A percentile compares a stretch with the other conserved stretches of the same genome.
Conservation (phyloP, 2,113 vertebrate genomes). For the Callithrix jacchus region DNA sequence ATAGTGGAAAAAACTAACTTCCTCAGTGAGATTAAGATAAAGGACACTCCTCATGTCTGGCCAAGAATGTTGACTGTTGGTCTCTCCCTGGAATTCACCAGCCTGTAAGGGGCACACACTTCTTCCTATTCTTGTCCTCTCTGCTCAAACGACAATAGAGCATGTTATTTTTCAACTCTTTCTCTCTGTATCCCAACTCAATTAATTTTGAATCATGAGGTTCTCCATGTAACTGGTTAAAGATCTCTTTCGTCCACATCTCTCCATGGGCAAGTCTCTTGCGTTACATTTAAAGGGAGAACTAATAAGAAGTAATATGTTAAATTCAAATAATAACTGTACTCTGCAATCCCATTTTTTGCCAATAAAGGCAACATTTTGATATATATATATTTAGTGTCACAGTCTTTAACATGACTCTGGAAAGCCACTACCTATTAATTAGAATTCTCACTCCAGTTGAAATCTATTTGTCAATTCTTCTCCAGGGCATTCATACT, state of each 20-base stretch:
- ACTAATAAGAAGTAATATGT: background rate
- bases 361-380: slow-evolving; percentile 13
- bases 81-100: background rate
- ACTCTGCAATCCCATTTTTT: background rate
- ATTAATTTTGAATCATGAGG: background rate
- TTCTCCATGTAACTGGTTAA: background rate
- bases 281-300: background rate
- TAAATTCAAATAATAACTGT: background rate
- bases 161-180: background rate
- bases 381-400: background rate
- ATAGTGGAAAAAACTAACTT: background rate
- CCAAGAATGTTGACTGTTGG: background rate
- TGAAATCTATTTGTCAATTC: slow-evolving; percentile 20
- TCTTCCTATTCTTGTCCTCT: background rate
- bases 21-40: background rate
- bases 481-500: background rate
- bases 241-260: background rate
- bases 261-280: background rate
- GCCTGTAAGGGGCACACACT: background rate
- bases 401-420: background rate
- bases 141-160: background rate
- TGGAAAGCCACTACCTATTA: background rate
- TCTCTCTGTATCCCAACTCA: background rate
- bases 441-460: background rate
- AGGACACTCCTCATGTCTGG: background rate